Evolutionary conservation across 37 sponge, comb jelly and placozoan genomes (phyloP).

Genomic region (Agelas oroides): DNA sequence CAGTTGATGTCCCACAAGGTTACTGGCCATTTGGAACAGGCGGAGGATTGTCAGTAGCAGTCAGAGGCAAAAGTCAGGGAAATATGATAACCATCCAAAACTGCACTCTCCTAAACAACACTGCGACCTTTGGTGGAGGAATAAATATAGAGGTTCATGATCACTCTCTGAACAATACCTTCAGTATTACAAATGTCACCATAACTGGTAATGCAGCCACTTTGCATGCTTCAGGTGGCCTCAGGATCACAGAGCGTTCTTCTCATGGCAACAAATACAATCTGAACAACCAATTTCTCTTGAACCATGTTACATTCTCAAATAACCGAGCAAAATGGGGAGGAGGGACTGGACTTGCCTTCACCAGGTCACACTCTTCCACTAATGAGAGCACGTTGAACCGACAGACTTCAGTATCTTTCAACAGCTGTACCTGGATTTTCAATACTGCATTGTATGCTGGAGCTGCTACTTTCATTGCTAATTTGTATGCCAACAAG

Average conservation of each 20-base stretch:
- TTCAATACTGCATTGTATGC: not conserved
- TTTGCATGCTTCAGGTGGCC: conserved; percentile 18
- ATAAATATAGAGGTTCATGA: conserved; percentile 13
- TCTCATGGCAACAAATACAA: no score
- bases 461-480: not conserved
- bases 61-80: not conserved
- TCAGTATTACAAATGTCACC: not conserved
- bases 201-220: conserved; percentile 9
- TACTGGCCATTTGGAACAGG: conserved; percentile 43
- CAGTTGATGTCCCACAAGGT: not conserved
- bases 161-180: not conserved
- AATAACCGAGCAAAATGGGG: not conserved
- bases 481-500: not conserved
- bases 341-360: not conserved
- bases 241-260: not conserved
- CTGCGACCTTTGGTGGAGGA: conserved; percentile 33
- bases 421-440: no score
- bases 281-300: no score
- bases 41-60: conserved; percentile 16
- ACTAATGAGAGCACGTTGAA: no score
- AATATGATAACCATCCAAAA: not conserved
- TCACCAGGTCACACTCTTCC: not conserved
- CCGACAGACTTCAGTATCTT: no score
- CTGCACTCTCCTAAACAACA: conserved; percentile 17
- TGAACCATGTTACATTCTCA: not conserved